Conservation (phyloP, 2,888 invertebrate species). For the Oasisia sp. region DNA sequence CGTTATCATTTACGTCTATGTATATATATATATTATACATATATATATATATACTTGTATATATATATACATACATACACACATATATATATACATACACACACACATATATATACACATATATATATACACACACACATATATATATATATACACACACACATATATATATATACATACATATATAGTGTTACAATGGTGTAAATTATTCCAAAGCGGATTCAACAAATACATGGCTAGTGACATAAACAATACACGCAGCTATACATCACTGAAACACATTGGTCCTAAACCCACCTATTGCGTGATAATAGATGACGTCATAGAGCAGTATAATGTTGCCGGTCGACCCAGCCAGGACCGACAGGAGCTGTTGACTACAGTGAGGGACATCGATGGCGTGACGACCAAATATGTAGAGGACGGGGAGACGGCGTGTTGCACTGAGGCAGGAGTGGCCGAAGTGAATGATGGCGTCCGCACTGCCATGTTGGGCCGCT, state of each 20-base stretch:
- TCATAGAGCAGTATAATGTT: slow-evolving; percentile 65
- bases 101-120: too few relatives aligned
- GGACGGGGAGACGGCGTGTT: slow-evolving; percentile 78
- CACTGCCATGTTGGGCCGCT: slow-evolving; percentile 86
- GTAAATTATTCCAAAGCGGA: too few relatives aligned
- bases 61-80: slow-evolving; percentile 26
- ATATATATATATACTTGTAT: slow-evolving; percentile 24
- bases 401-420: slow-evolving; percentile 66
- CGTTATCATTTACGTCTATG: not conserved
- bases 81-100: not conserved
- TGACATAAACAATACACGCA: too few relatives aligned
- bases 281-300: slow-evolving; percentile 49
- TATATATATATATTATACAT: slow-evolving; percentile 25
- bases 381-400: slow-evolving; percentile 69
- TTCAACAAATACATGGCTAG: too few relatives aligned
- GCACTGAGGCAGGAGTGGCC: slow-evolving; percentile 86
- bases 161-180: too few relatives aligned
- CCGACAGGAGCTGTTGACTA: slow-evolving; percentile 50
- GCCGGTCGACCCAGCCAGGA: slow-evolving; percentile 46
- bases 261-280: too few relatives aligned
- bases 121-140: too few relatives aligned
- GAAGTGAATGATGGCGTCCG: slow-evolving; percentile 89
- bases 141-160: too few relatives aligned
- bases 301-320: slow-evolving; percentile 59
- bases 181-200: too few relatives aligned